phyloP scores from a whole-genome alignment of 2,888 invertebrate genomes.

The Drosophila hamatofila region DNA sequence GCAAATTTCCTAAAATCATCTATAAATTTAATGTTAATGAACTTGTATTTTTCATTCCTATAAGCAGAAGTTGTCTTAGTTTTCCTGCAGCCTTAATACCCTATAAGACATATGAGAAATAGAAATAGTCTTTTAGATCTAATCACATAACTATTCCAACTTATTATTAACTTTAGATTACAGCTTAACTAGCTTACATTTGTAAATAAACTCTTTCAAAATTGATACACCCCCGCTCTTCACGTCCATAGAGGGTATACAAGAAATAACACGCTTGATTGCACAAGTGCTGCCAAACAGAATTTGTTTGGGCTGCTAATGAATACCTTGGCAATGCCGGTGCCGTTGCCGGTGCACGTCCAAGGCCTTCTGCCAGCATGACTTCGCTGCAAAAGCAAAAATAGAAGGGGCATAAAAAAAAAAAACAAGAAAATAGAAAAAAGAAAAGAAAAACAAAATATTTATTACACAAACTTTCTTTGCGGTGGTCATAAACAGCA shows the following conservation, averaged over 20 bases:
- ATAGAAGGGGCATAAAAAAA: constrained; percentile 4
- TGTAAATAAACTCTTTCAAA: not conserved
- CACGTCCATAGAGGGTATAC: constrained; percentile 12
- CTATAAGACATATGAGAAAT: no score
- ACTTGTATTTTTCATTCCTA: no score
- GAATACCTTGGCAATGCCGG: constrained; percentile 24
- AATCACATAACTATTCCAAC: no score
- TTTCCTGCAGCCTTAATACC: no score
- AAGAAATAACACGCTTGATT: constrained; percentile 33
- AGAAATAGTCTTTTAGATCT: no score
- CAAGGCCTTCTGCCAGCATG: constrained; percentile 10
- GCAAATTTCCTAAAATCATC: no score
- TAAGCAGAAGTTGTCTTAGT: no score
- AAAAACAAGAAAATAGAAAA: not conserved
- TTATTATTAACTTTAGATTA: no score
- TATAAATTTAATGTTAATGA: no score
- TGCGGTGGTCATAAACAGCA: constrained; percentile 28
- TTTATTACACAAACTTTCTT: constrained; percentile 60
- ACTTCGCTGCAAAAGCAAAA: constrained; percentile 23
- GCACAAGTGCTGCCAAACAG: constrained; percentile 48
- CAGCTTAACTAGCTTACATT: not conserved
- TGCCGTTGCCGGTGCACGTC: not conserved
- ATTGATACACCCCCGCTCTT: not conserved
- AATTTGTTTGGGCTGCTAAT: constrained; percentile 61
- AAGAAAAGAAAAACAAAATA: constrained; percentile 19